Percentiles rank a stretch among this genome's conserved stretches.
These are phyloP conservation scores for Microcebus lehilahytsara DNA, from an alignment of 2,113 vertebrate species.

Conservation along the genomic window DNA sequence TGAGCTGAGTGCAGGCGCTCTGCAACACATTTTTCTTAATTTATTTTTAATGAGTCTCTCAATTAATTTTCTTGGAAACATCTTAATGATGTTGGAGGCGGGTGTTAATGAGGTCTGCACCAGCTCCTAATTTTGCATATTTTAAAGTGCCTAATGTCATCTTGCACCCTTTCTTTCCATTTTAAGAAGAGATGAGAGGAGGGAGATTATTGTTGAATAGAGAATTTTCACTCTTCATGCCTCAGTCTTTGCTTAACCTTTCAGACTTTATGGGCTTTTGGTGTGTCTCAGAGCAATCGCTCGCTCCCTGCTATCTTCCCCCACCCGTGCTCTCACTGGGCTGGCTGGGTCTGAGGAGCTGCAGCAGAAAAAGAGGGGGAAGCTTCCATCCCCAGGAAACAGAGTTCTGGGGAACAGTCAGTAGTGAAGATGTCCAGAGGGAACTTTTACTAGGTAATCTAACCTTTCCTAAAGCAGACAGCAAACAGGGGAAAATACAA, in stretches of 20 bases:
- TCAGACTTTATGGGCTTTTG: not conserved
- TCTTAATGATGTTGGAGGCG: constrained; percentile 97
- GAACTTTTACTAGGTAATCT: not conserved
- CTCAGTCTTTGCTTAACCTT: constrained; percentile 55
- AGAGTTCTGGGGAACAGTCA: not conserved
- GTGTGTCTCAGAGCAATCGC: not conserved
- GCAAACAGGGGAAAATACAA: not conserved
- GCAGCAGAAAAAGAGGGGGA: not conserved
- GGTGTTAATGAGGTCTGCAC: constrained; percentile 92
- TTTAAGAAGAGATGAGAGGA: constrained; percentile 58
- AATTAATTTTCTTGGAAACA: constrained; percentile 98
- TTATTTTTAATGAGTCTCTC: constrained; percentile 99
- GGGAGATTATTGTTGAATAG: constrained; percentile 11
- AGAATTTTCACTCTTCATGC: constrained; percentile 6
- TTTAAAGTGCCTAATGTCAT: constrained; percentile 81
- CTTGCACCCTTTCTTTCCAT: constrained; percentile 68
- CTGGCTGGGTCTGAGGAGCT: not conserved
- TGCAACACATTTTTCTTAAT: constrained; percentile 99
- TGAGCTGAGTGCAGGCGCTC: constrained; percentile 92
- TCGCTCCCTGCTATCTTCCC: not conserved
- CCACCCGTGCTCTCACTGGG: not conserved
- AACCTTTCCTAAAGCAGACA: not conserved
- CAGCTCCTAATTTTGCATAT: constrained; percentile 85
- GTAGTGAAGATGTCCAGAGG: not conserved
- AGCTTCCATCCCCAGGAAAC: not conserved